Evolutionary conservation across 2,797 vertebrate genomes (phyloP), one percentile per base, ranked within the genome.

Genomic region (Clarias laeviceps): DNA sequence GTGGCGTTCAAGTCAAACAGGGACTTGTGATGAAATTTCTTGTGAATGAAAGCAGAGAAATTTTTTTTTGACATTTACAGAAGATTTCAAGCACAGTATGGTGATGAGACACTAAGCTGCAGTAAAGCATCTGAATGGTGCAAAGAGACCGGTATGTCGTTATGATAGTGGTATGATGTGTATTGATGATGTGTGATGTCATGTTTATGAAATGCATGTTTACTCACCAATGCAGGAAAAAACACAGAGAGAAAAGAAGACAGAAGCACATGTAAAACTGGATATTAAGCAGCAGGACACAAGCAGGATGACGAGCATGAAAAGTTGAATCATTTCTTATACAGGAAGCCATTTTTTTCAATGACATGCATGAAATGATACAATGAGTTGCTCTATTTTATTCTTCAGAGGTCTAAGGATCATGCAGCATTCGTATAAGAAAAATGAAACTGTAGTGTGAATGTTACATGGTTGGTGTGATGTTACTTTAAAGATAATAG

Each of bases 161-260:
- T 62, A 82, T 62, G 76, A 81, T 37, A 5, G 34, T 74, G 65
- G 45, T 77, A 77, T 70, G 34, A 17, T 12, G 72, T 77, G 45
- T 73, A 62, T 32, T 74, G 34, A 57, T 73, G 45, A 86, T 85
- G 50, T 54, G 50, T 54, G 50, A 54, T 14, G 50, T 54, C 50
- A 54, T 54, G 85, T n/a, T 84, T 27, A 86, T 87, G 83, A 65
- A 65, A 65, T 84, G 83, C 87, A 89, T 70, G 82, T 91, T 92
- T 95, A 95, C 95, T 96, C 93, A 96, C 95, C 94, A 92, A 89
- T 84, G 93, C 94, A 91, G 94, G 92, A 93, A 93, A 95, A 94
- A 93, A 81, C 62, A 54, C 89, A 95, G 91, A 94, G 92, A 93
- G 90, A 95, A 95, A 92, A 94, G 94, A 92, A 95, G 91, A 94